phyloP scores from a whole-genome alignment of 2,797 vertebrate species.

The Pangasius mekongensis region DNA sequence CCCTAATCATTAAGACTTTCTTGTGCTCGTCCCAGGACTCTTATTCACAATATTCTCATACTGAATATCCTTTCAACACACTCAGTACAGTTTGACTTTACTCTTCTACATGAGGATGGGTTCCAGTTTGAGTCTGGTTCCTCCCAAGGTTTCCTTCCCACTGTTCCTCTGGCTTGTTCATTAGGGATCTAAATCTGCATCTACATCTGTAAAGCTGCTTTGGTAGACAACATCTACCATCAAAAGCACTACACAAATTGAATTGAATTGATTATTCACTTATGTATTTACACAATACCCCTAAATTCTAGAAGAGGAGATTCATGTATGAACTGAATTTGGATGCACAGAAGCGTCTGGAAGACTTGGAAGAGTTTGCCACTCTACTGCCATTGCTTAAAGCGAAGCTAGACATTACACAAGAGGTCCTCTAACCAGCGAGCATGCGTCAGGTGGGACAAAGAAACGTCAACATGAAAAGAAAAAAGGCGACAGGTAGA shows the following conservation, averaged over 20 bases:
- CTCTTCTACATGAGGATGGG: background rate
- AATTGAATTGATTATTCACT: background rate
- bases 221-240: background rate
- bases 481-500: background rate
- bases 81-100: background rate
- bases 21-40: background rate
- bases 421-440: background rate
- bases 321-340: background rate
- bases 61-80: background rate
- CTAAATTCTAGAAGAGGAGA: no score
- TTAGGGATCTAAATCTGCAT: background rate
- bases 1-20: background rate
- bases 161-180: background rate
- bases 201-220: background rate
- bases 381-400: no score
- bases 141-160: background rate
- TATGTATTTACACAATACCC: background rate
- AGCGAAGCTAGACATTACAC: background rate
- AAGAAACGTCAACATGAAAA: background rate
- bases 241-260: background rate
- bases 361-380: background rate
- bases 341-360: background rate
- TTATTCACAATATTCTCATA: background rate
- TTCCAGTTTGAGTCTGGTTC: background rate
- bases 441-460: background rate